Evolutionary conservation across 1,140 invertebrate species (phyloP).

Genomic region (Dendrolimus kikuchii): DNA sequence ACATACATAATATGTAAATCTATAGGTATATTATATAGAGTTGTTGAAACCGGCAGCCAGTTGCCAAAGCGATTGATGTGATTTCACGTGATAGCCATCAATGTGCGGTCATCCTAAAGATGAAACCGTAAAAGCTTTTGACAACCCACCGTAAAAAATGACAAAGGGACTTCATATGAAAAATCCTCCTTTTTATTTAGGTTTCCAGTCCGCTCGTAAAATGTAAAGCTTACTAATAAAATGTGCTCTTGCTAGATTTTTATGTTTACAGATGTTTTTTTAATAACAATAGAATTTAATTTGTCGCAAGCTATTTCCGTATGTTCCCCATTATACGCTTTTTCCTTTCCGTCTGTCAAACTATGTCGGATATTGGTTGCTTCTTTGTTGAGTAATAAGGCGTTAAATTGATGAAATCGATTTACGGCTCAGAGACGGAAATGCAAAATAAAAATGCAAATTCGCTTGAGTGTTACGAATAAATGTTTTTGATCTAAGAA

Average conservation of each 20-base stretch:
- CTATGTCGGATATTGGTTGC: slow-evolving; percentile 9
- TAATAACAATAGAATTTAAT: slow-evolving; percentile 20
- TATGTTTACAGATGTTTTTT: slow-evolving; percentile 10
- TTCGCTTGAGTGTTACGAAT: no score
- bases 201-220: slow-evolving; percentile 31
- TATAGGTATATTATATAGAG: no score
- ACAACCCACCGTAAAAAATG: slow-evolving; percentile 40
- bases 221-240: slow-evolving; percentile 29
- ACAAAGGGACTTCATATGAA: slow-evolving; percentile 42
- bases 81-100: background rate
- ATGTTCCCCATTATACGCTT: slow-evolving; percentile 11
- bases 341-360: slow-evolving; percentile 8
- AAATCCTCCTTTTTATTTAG: slow-evolving; percentile 38
- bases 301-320: slow-evolving; percentile 9
- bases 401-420: slow-evolving; percentile 1
- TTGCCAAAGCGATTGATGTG: no score
- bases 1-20: no score
- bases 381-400: slow-evolving; percentile 1
- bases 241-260: slow-evolving; percentile 16
- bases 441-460: no score
- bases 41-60: no score
- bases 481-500: no score
- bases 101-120: slow-evolving; percentile 10
- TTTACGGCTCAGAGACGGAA: no score
- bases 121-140: slow-evolving; percentile 37